Conservation (phyloP, 1,140 invertebrate species). For the Coenobita brevimanus region DNA sequence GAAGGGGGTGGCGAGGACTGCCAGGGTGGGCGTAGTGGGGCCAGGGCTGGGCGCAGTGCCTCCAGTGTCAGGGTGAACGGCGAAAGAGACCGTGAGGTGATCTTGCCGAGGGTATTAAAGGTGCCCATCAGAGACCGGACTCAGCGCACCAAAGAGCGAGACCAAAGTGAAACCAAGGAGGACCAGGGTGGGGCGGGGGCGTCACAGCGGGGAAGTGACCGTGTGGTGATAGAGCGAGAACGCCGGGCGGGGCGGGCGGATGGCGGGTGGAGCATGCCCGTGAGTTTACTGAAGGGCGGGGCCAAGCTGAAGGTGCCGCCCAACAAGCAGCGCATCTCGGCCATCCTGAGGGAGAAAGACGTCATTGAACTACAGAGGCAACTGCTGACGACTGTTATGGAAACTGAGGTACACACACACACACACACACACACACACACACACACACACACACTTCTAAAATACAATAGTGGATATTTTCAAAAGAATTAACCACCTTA, state of each 20-base stretch:
- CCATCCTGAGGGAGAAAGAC: slow-evolving; percentile 86
- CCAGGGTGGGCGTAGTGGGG: neutral
- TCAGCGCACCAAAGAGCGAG: slow-evolving; percentile 2
- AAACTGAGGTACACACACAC: slow-evolving; percentile 82
- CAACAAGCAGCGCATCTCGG: slow-evolving; percentile 81
- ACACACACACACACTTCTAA: neutral
- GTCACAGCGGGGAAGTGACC: slow-evolving; percentile 34
- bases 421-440: neutral
- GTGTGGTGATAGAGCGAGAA: slow-evolving; percentile 60
- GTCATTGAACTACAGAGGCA: slow-evolving; percentile 87
- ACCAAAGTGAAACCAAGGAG: neutral
- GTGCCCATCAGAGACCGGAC: slow-evolving; percentile 64
- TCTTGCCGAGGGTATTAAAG: slow-evolving; percentile 63
- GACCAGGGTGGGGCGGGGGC: neutral
- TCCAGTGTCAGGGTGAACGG: slow-evolving; percentile 55
- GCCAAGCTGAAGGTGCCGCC: slow-evolving; percentile 69
- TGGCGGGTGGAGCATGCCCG: slow-evolving; percentile 65
- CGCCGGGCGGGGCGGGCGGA: slow-evolving; percentile 52
- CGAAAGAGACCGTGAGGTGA: slow-evolving; percentile 33
- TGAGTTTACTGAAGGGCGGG: slow-evolving; percentile 55
- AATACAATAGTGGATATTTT: neutral
- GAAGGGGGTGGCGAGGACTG: slow-evolving; percentile 7
- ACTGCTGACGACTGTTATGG: slow-evolving; percentile 85
- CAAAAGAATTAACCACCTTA: no score
- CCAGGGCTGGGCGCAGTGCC: slow-evolving; percentile 21